phyloP scores from a whole-genome alignment of 2,113 vertebrate species.

The Neodon shergylaensis region DNA sequence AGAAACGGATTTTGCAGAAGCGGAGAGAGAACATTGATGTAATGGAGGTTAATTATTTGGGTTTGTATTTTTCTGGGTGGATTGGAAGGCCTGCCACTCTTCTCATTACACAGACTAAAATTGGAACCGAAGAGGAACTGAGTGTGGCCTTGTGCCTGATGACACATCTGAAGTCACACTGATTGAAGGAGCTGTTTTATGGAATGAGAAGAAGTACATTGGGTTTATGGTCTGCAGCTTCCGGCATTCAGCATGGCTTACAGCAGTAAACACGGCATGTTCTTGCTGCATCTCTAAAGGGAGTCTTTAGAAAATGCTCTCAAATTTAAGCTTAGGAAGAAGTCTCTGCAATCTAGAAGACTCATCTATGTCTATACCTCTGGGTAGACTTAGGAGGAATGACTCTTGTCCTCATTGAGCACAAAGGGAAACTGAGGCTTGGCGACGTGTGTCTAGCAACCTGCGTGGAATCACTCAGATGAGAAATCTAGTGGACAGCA shows the following conservation, averaged over 20 bases:
- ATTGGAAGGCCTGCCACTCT: neutral
- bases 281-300: neutral
- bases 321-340: neutral
- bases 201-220: constrained; percentile 1
- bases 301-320: neutral
- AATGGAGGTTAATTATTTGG: constrained; percentile 55
- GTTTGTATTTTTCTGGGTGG: neutral
- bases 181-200: constrained; percentile 55
- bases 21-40: constrained; percentile 35
- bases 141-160: constrained; percentile 26
- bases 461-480: fast-evolving
- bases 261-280: neutral
- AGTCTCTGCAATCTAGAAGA: neutral
- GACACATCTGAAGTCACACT: constrained; percentile 46
- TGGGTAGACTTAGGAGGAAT: neutral
- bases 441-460: too few species aligned
- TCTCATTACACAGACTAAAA: constrained; percentile 44
- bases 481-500: fast-evolving
- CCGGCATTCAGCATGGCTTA: neutral
- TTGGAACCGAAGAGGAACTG: constrained; percentile 15
- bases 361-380: neutral
- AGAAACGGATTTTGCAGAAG: constrained; percentile 34
- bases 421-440: neutral
- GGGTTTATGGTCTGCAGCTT: constrained; percentile 33
- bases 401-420: neutral